phyloP scores from a whole-genome alignment of 2,888 invertebrate genomes.

The Cephus nigrinus region DNA sequence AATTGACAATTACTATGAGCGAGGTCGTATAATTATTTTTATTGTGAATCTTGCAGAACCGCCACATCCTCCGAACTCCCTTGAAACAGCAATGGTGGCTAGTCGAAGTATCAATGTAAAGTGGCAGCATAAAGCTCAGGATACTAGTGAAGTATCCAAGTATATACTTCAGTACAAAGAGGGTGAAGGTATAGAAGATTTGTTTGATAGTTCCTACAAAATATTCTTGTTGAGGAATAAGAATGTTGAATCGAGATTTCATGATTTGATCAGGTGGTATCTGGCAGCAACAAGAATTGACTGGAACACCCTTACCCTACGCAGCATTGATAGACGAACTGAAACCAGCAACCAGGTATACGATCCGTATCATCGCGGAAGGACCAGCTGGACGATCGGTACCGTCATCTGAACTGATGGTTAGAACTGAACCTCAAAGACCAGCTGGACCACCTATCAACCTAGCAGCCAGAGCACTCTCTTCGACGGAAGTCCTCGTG shows the following conservation, averaged over 20 bases:
- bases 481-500: constrained; percentile 79
- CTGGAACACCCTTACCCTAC: constrained; percentile 73
- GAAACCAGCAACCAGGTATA: constrained; percentile 78
- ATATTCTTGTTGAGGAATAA: background rate
- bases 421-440: constrained; percentile 77
- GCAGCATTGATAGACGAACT: constrained; percentile 76
- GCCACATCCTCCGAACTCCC: constrained; percentile 76
- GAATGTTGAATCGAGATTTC: background rate
- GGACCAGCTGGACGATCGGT: constrained; percentile 79
- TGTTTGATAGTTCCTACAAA: background rate
- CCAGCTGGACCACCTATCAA: constrained; percentile 78
- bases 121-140: constrained; percentile 78
- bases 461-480: constrained; percentile 76
- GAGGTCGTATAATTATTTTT: too few relatives aligned
- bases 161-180: constrained; percentile 78
- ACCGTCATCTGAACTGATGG: constrained; percentile 73
- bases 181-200: constrained; percentile 67
- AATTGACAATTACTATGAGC: too few relatives aligned
- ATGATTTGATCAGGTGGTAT: constrained; percentile 61
- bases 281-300: constrained; percentile 76
- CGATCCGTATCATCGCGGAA: constrained; percentile 78
- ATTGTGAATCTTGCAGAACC: constrained; percentile 69
- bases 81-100: constrained; percentile 77
- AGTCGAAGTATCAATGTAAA: constrained; percentile 81
- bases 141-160: constrained; percentile 77